Evolutionary conservation across 2,113 vertebrate genomes (phyloP), one percentile per base, ranked within the genome.

Genomic region (Atherinomorus stipes): DNA sequence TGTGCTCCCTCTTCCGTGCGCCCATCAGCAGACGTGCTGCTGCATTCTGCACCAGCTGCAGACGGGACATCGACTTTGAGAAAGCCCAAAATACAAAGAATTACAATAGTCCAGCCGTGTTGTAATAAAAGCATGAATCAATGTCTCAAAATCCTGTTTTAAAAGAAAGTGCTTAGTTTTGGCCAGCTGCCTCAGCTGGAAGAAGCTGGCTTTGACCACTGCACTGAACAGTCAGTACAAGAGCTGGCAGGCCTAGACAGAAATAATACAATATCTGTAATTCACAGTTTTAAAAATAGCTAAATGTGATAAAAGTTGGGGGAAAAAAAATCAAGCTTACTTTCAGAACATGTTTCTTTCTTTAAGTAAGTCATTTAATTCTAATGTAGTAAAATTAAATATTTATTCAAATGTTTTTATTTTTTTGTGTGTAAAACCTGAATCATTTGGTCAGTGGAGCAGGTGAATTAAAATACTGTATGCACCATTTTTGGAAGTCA

Each of bases 391-490:
- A 8, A 57, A 64, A 2, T 25, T 42, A 31, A 16, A 22, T 44
- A 34, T 37, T 44, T 4, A 34, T 34, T 34, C 9, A 34, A 1
- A 47, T 4, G 57, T 64, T 64, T 64, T 57, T 75, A 49, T 61
- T 74, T 54, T 59, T 42, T 64, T 76, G 15, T 40, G 8, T n/a
- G 21, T 62, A 6, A 52, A 51, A 72, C 18, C 19, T 51, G 26
- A 21, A 11, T 51, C 51, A 51, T 78, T 7, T n/a, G 16, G 40
- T 45, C 45, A 70, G 53, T 13, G 9, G n/a, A 18, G 54, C 11
- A 64, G 51, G 84, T 63, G 37, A 74, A 77, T 69, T 15, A 60
- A 70, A 75, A 74, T 37, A 34, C 31, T 34, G 4, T 34, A 62
- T 37, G 23, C 2, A 53, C 47, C 7, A 40, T 49, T 86, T 77